These are phyloP conservation scores for Danio tinwini DNA, from an alignment of 2,797 vertebrate genomes.

Conservation along the genomic window DNA sequence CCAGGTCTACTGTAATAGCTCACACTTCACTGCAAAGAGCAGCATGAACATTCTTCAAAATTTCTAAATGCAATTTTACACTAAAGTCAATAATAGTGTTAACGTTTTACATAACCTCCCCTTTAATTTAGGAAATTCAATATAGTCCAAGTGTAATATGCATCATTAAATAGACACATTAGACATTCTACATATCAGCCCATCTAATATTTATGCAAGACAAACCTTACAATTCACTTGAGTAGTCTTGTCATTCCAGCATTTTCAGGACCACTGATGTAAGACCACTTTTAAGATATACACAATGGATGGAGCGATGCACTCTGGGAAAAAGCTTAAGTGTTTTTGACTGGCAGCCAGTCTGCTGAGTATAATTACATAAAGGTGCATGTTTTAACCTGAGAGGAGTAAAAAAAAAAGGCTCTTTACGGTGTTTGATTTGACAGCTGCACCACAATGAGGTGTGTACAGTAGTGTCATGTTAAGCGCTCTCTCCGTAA, in stretches of 20 bases:
- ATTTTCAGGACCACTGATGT: slow-evolving; percentile 35
- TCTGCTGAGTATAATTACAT: slow-evolving; percentile 37
- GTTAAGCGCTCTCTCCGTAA: not conserved
- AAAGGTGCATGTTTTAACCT: slow-evolving; percentile 30
- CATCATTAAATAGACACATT: not conserved
- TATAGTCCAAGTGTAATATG: not conserved
- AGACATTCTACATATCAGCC: not conserved
- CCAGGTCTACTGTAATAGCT: not conserved
- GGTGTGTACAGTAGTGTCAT: slow-evolving; percentile 2
- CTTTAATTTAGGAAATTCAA: not conserved
- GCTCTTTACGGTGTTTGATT: slow-evolving; percentile 11
- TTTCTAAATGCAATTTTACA: not conserved
- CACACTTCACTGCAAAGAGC: not conserved
- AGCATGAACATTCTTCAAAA: not conserved
- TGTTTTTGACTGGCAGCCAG: slow-evolving; percentile 28
- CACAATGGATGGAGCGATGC: slow-evolving; percentile 35
- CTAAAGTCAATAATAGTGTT: not conserved
- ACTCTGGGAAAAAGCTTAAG: slow-evolving; percentile 14
- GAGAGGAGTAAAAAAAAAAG: not conserved
- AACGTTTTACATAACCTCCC: not conserved
- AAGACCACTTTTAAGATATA: slow-evolving; percentile 41
- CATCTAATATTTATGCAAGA: not conserved
- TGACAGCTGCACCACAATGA: slow-evolving; percentile 5
- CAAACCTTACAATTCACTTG: slow-evolving; percentile 8
- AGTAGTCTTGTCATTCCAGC: slow-evolving; percentile 12